Base-by-base conservation (phyloP, 2,888 invertebrate species). In the Nomada hirtipes region DNA sequence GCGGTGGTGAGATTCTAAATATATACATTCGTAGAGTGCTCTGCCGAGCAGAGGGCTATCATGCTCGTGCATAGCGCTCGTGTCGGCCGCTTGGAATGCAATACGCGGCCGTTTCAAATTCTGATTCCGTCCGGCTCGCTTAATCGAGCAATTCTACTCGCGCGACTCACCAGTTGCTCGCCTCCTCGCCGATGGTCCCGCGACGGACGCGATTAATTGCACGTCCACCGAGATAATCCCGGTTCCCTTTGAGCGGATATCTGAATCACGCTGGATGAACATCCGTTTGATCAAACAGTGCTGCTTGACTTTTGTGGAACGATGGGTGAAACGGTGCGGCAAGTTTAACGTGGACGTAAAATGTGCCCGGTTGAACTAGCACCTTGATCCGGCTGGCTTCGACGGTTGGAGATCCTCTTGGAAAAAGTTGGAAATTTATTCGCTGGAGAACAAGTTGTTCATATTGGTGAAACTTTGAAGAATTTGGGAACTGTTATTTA, bases 11-110 rank as follows among this genome's bases (percentile, higher is more conserved):
- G 83, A 77, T 87, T 86, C 83, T 86, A 87, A 88, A 86, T 89
- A 86, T 89, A 86, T 86, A 88, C 84, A 75, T 79, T 82, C 82
- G 86, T 86, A 86, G 83, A 89, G 88, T 80, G 78, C 84, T 85
- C 84, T 87, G 72, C 78, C 81, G 79, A 79, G 76, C 82, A 75
- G 82, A 50, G 59, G 47, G 64, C 69, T 77, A 79, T 71, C 79
- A 61, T 55, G 47, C 67, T 67, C 23, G 50, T n/a, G 57, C 47
- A 53, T 26, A 69, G 65, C 64, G 50, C 53, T 61, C 71, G 44
- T 59, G 74, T 78, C 82, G 79, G 57, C 80, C 69, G 79, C 13
- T 69, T 71, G 86, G 87, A 88, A 86, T 88, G 90, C 83, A 85
- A 90, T 85, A 85, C 83, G 84, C 83, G 85, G 77, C 76, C 75